Conservation (phyloP, 2,888 invertebrate genomes). For the Sphaeridia pumilis region DNA sequence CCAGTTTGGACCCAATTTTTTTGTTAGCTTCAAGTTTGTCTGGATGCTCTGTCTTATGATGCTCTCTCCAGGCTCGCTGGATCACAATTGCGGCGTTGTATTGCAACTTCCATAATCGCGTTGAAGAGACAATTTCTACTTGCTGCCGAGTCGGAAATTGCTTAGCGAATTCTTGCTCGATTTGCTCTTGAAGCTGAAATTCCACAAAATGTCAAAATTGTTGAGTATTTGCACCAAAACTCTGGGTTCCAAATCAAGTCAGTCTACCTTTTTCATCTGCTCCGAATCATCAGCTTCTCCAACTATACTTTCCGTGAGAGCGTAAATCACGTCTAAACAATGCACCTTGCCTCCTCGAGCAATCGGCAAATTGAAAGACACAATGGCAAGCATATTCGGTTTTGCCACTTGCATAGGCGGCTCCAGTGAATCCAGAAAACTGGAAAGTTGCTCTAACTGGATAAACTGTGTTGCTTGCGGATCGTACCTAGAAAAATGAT, state of each 20-base stretch:
- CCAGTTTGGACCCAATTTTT: no score
- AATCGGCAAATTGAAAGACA: conserved; percentile 91
- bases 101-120: conserved; percentile 86
- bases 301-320: conserved; percentile 84
- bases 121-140: conserved; percentile 84
- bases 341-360: conserved; percentile 91
- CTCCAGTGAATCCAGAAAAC: conserved; percentile 88
- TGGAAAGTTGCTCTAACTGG: conserved; percentile 80
- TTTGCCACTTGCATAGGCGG: conserved; percentile 87
- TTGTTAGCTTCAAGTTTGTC: neutral
- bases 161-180: conserved; percentile 88
- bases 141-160: conserved; percentile 91
- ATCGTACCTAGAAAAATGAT: conserved; percentile 70
- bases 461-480: conserved; percentile 95
- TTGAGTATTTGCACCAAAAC: no score
- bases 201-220: no score
- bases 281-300: conserved; percentile 92
- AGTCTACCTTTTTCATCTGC: conserved; percentile 69
- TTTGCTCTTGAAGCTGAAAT: conserved; percentile 60
- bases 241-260: no score
- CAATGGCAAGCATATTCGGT: conserved; percentile 88
- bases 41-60: conserved; percentile 1
- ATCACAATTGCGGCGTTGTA: conserved; percentile 86
- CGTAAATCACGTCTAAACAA: conserved; percentile 86
- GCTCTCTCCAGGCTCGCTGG: conserved; percentile 67